Base-by-base conservation (phyloP, 2,113 vertebrate genomes). In the Mionectes macconnelli region DNA sequence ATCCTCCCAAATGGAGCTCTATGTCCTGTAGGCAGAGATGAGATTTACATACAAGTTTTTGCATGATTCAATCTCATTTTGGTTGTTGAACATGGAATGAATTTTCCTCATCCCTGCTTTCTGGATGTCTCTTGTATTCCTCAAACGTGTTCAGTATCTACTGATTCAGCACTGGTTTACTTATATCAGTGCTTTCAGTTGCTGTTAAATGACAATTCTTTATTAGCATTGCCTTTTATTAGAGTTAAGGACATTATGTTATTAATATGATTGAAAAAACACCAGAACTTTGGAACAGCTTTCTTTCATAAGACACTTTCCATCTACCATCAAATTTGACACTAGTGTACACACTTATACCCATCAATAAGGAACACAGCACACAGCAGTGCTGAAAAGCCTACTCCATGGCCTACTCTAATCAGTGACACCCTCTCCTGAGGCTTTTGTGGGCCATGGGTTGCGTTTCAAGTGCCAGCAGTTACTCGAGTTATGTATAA, bases 381-480 rank as follows among this genome's bases (percentile, higher is more conserved):
- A n/a, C 59, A 53, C 8, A 87, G 28, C 22, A 40, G 12, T 69
- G 18, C n/a, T 57, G 53, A 47, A 53, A 40, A 69, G 13, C 50
- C 55, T 73, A 2, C 33, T 37, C 67, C 68, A 69, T 42, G 76
- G 27, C 52, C 44, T 84, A 37, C 23, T 10, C 50, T 55, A 89
- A 45, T 62, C 45, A 70, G 49, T 47, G 84, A 35, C 47, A 50
- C 28, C 60, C 56, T 89, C 44, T 86, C 9, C 28, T 49, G 77
- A 33, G 39, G 60, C 56, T 89, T 93, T 47, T 68, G 80, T 42
- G 50, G 53, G 62, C 53, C 81, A n/a, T 66, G 57, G 84, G 62
- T 85, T 82, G 45, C 72, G 53, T 94, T 95, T 91, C 89, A 91
- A 89, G 31, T 45, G 49, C 87, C 70, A 91, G 75, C 74, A 93